Evolutionary conservation across 2,113 vertebrate species (phyloP), one percentile per base, ranked within the genome.

Genomic region (Muntiacus reevesi): DNA sequence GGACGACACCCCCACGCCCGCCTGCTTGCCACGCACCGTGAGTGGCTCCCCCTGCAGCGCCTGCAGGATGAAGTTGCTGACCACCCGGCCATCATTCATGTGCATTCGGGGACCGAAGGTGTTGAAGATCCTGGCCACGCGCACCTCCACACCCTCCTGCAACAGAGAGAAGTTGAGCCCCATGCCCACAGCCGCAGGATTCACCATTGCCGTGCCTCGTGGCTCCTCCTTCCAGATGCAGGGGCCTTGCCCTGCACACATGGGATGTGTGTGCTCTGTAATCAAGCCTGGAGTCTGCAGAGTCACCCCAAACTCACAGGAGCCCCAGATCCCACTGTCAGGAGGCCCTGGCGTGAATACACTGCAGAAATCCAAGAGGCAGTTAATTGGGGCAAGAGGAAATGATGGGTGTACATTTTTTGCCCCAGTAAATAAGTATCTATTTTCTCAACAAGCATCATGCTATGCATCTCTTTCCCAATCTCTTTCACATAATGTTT

Each of bases 61-160:
- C 98, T 99, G 99, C 86, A 99, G 98, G 98, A 99, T 99, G 98
- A 99, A 99, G 98, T 99, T 99, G 98, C 99, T 99, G 98, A 99
- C 99, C 40, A 99, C 99, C n/a, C 99, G 99, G 23, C 99, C 99
- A 2, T 99, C 99, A 0, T 99, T 99, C 99, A 99, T 99, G 98
- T 99, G 99, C 99, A 99, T 99, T 52, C 99, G 99, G 23, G 99
- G 99, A 55, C 99, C 99, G 84, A 99, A 99, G 0, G 99, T 99
- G 98, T 99, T 99, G 99, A 99, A 99, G 98, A 99, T 99, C 92
- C 99, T 99, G 6, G 99, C 99, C 98, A 99, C 99, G 2, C 99
- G 98, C 78, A 99, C 99, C 98, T 99, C 99, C 33, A 99, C 99
- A 12, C 99, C 99, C 98, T 99, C 99, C 99, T 99, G 98, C 52